Evolutionary conservation across 2,113 vertebrate species (phyloP).

Genomic region (Nettapus auritus): DNA sequence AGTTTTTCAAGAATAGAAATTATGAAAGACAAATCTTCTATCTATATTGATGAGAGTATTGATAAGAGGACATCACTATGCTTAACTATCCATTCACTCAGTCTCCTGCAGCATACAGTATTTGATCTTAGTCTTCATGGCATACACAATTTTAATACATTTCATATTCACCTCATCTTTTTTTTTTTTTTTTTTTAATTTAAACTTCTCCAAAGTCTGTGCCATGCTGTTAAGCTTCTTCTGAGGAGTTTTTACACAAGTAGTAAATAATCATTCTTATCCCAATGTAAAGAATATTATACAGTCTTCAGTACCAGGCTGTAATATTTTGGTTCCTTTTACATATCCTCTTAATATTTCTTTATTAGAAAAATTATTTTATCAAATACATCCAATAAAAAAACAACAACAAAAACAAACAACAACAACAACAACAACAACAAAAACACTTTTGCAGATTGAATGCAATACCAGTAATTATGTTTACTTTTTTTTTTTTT

Average conservation of each 20-base stretch:
- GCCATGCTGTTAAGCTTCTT: not conserved
- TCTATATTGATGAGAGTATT: not conserved
- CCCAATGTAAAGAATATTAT: not conserved
- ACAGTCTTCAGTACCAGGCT: not conserved
- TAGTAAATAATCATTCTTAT: not conserved
- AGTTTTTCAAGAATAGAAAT: not conserved
- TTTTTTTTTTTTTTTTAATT: not conserved
- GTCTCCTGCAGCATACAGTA: not conserved
- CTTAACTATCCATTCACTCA: not conserved
- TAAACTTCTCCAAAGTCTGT: not conserved
- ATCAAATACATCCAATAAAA: slow-evolving; percentile 2
- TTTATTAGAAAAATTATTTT: slow-evolving; percentile 30
- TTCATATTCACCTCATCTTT: not conserved
- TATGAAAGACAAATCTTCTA: not conserved
- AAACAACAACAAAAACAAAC: slow-evolving; percentile 19
- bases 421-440: slow-evolving; percentile 22
- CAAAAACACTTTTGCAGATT: slow-evolving; percentile 1
- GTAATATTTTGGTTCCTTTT: slow-evolving; percentile 8
- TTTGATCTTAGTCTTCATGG: not conserved
- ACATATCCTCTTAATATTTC: slow-evolving; percentile 15
- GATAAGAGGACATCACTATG: not conserved
- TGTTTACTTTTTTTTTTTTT: not conserved
- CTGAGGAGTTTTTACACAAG: not conserved
- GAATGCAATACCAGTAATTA: slow-evolving; percentile 23
- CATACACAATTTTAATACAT: not conserved